Conservation (phyloP, 2,888 invertebrate genomes). For the Oscheius sp. region DNA sequence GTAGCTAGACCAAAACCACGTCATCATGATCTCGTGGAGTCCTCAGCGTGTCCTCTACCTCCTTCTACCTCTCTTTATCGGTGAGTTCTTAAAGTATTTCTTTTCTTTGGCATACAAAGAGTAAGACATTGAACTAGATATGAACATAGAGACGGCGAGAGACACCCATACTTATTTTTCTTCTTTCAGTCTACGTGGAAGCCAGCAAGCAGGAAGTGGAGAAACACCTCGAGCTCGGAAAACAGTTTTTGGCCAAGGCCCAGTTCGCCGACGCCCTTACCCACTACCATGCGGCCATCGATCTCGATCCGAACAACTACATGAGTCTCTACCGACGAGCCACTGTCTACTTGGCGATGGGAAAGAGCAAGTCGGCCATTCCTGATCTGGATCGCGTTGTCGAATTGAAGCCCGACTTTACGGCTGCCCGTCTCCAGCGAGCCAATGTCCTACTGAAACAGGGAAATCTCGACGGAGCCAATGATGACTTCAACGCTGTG, state of each 20-base stretch:
- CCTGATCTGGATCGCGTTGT: constrained; percentile 92
- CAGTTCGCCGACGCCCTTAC: constrained; percentile 94
- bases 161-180: neutral
- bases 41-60: neutral
- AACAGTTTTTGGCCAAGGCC: constrained; percentile 88
- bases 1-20: constrained; percentile 14
- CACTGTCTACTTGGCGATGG: constrained; percentile 61
- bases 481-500: constrained; percentile 65
- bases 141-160: no score
- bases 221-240: constrained; percentile 92
- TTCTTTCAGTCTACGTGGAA: constrained; percentile 43
- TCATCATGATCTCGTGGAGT: constrained; percentile 19
- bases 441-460: constrained; percentile 88
- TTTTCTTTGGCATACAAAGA: neutral
- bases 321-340: constrained; percentile 87
- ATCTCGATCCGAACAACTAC: constrained; percentile 94
- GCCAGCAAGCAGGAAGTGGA: constrained; percentile 81
- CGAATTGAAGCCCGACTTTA: constrained; percentile 93
- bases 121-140: no score
- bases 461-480: constrained; percentile 77
- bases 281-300: constrained; percentile 97
- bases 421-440: constrained; percentile 84
- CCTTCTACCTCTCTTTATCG: constrained; percentile 26
- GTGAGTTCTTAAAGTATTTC: neutral
- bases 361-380: constrained; percentile 81